Evolutionary conservation across 2,888 invertebrate genomes (phyloP), one percentile per base, ranked within the genome.

Genomic region (Argyresthia goedartella): DNA sequence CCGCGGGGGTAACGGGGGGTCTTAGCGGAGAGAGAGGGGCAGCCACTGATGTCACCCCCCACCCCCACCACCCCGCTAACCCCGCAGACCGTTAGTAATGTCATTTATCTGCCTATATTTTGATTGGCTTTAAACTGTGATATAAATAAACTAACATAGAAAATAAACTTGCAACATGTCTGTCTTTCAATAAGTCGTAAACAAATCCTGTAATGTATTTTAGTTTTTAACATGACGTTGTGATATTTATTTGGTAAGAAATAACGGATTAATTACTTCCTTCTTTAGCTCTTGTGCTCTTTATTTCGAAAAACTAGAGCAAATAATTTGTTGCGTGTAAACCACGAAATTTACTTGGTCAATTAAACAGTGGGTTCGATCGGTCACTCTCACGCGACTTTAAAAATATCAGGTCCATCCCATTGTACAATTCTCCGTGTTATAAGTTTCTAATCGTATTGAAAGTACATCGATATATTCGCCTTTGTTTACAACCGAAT

Each of bases 121-220:
- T 49, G 25, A 49, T 49, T 39, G 39, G 49, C 49, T 49, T 49
- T 25, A 6, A 36, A 36, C 49, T 49, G 49, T 49, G 49, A 49
- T 49, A 49, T 16, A 35, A 36, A 39, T 7, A 4, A 11, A 39
- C 8, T 36, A 36, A 25, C 6, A 25, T 25, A 25, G 25, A 4
- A 4, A 25, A 25, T 25, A 6, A 25, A 25, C 25, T 25, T 25
- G 25, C 25, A n/a, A 47, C 33, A 25, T 16, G 16, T 33, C 34
- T 25, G 33, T 6, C 25, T 25, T 14, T 44, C 16, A 14, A 15
- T n/a, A n/a, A 8, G 6, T 25, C 25, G 25, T 25, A 4, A 25
- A 25, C 2, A 25, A 25, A 25, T 25, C 25, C 25, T 25, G 25
- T 25, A 25, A 25, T 25, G 6, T 25, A 25, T 25, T 25, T 25